Percentiles rank a stretch among this genome's conserved stretches.
These are phyloP conservation scores for Cerastis leucographa DNA, from an alignment of 2,888 invertebrate genomes.

Conservation along the genomic window DNA sequence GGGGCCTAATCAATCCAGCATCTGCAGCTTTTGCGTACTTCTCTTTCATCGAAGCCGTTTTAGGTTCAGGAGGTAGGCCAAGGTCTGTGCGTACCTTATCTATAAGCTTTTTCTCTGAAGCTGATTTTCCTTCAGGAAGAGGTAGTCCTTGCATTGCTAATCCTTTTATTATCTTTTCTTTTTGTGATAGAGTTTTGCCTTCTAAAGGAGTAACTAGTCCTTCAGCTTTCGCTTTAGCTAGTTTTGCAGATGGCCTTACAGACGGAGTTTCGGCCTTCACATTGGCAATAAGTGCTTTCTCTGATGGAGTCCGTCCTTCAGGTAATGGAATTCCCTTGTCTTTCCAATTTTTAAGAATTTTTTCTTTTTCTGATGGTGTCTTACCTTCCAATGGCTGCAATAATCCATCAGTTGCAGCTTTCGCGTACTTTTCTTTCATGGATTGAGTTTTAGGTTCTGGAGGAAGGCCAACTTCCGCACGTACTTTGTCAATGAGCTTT, in stretches of 20 bases:
- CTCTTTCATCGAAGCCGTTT: not conserved
- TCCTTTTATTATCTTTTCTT: too few relatives aligned
- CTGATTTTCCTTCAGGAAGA: not conserved
- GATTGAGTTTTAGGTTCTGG: not conserved
- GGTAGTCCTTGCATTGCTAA: not conserved
- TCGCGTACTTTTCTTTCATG: constrained; percentile 10
- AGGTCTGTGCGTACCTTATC: constrained; percentile 2
- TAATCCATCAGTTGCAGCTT: not conserved
- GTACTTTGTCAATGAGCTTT: constrained; percentile 9
- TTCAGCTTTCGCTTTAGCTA: too few relatives aligned
- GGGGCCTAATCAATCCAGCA: not conserved
- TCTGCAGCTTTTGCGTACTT: too few relatives aligned
- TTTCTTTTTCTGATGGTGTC: constrained; percentile 65
- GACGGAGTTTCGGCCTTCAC: not conserved
- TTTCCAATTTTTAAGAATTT: constrained; percentile 62
- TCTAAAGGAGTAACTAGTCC: too few relatives aligned
- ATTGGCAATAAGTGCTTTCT: constrained; percentile 2
- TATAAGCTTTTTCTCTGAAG: constrained; percentile 1
- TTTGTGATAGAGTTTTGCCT: too few relatives aligned
- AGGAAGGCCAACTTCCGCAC: constrained; percentile 6
- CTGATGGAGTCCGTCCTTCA: constrained; percentile 60
- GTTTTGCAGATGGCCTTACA: too few relatives aligned
- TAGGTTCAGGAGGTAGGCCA: not conserved
- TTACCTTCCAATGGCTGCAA: constrained; percentile 69
- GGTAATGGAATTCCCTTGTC: constrained; percentile 67